These are phyloP conservation scores for Amphibalanus amphitrite DNA, from an alignment of 1,140 invertebrate species.

Conservation along the genomic window DNA sequence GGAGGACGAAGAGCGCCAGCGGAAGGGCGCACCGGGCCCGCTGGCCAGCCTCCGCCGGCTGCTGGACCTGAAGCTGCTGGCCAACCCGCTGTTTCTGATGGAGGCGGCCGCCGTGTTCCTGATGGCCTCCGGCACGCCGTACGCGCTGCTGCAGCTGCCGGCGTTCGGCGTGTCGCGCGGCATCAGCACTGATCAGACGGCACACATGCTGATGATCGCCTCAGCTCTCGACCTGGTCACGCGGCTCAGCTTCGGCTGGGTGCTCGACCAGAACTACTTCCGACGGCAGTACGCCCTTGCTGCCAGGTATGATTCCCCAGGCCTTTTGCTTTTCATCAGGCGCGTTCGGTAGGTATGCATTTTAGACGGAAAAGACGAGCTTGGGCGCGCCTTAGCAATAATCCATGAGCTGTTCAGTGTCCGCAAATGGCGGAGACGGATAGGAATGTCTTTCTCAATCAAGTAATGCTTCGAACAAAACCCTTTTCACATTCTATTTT, in stretches of 20 bases:
- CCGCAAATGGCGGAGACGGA: no score
- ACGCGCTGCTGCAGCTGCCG: conserved; percentile 52
- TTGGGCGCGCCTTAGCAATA: no score
- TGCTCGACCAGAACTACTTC: conserved; percentile 2
- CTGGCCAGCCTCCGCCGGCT: not conserved
- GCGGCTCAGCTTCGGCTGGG: conserved; percentile 42
- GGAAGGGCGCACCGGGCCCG: not conserved
- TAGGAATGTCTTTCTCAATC: no score
- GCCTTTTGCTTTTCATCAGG: no score
- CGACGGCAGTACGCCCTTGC: not conserved
- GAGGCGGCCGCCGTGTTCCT: conserved; percentile 49
- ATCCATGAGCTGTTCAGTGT: no score
- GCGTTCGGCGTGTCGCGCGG: conserved; percentile 44
- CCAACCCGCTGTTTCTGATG: conserved; percentile 38
- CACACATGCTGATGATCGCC: conserved; percentile 49
- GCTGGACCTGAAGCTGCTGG: conserved; percentile 43
- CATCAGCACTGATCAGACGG: conserved; percentile 45
- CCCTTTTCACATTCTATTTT: no score
- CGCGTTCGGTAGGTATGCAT: no score
- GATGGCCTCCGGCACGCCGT: conserved; percentile 55
- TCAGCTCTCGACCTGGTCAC: conserved; percentile 48
- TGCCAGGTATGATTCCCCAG: no score
- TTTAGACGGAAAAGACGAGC: no score
- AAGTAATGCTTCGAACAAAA: no score
- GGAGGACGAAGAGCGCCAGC: not conserved